Conservation (phyloP, 2,797 vertebrate species). For the Enteromius anoplus region DNA sequence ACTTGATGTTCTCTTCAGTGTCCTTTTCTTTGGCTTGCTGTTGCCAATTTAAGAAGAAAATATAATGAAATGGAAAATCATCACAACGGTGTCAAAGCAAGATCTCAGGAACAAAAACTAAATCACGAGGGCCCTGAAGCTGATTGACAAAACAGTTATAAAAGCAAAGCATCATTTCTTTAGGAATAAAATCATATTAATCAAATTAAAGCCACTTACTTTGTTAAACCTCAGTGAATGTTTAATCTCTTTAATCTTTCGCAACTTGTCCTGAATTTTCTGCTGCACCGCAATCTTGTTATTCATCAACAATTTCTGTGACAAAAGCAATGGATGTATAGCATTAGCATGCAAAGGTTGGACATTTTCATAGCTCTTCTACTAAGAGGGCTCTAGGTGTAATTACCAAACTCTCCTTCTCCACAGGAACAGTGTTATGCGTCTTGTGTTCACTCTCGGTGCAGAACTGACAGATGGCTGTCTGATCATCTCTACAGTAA, state of each 20-base stretch:
- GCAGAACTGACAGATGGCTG: slow-evolving; percentile 64
- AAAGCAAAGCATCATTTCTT: neutral
- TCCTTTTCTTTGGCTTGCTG: slow-evolving; percentile 23
- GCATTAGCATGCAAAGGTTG: neutral
- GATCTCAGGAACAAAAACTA: neutral
- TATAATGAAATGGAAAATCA: neutral
- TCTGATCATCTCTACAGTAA: slow-evolving; percentile 65
- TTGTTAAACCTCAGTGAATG: slow-evolving; percentile 24
- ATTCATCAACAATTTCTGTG: slow-evolving; percentile 15
- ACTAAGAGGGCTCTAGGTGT: neutral
- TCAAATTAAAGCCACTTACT: slow-evolving; percentile 13
- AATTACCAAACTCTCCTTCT: slow-evolving; percentile 59
- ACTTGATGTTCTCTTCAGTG: slow-evolving; percentile 11
- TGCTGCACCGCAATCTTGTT: neutral
- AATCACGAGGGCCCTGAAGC: neutral
- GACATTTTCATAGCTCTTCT: neutral
- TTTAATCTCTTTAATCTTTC: slow-evolving; percentile 4
- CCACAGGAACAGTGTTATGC: slow-evolving; percentile 58
- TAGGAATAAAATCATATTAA: neutral
- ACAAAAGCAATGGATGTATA: neutral
- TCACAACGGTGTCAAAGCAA: neutral
- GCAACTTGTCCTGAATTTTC: neutral
- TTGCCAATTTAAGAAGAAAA: neutral
- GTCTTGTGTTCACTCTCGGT: slow-evolving; percentile 56
- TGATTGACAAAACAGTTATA: neutral